Percentiles rank a stretch among this genome's conserved stretches.
phyloP scores from a whole-genome alignment of 37 sponge, comb jelly and placozoan species.

The Hexactinellida sp. region DNA sequence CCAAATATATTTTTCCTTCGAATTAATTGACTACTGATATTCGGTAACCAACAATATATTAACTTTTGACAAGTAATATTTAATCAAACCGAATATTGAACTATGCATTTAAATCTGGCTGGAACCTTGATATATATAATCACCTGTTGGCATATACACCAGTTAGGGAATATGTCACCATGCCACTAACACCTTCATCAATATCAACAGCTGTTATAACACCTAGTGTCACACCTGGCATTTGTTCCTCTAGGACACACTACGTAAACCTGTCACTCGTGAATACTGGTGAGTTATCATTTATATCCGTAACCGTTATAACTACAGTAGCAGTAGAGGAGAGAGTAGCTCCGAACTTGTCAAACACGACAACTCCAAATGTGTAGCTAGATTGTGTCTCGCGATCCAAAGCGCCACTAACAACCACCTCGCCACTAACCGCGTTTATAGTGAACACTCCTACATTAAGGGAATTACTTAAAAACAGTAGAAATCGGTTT shows the following conservation, averaged over 20 bases:
- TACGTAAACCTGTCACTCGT: not conserved
- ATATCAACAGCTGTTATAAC: slow-evolving; percentile 27
- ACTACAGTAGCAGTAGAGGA: slow-evolving; percentile 7
- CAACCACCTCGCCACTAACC: not conserved
- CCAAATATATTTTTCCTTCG: slow-evolving; percentile 18
- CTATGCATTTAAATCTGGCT: no score
- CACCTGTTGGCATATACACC: no score
- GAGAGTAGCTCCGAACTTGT: not conserved
- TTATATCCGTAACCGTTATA: slow-evolving; percentile 24
- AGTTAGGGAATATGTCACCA: slow-evolving; percentile 13
- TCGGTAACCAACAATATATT: no score
- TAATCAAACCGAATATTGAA: no score
- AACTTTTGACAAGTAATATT: no score
- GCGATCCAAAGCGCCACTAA: not conserved
- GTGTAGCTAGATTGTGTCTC: not conserved
- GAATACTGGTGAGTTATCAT: slow-evolving; percentile 32
- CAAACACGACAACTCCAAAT: not conserved
- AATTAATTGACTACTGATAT: no score
- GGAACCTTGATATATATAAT: no score
- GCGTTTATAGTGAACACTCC: not conserved
- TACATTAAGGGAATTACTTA: not conserved
- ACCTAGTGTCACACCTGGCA: slow-evolving; percentile 16
- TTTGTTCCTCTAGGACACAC: slow-evolving; percentile 20
- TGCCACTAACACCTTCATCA: slow-evolving; percentile 30
- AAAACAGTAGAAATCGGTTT: no score